Evolutionary conservation across 2,888 invertebrate species (phyloP), one percentile per base, ranked within the genome.

Genomic region (Sinohyriopsis cumingii): DNA sequence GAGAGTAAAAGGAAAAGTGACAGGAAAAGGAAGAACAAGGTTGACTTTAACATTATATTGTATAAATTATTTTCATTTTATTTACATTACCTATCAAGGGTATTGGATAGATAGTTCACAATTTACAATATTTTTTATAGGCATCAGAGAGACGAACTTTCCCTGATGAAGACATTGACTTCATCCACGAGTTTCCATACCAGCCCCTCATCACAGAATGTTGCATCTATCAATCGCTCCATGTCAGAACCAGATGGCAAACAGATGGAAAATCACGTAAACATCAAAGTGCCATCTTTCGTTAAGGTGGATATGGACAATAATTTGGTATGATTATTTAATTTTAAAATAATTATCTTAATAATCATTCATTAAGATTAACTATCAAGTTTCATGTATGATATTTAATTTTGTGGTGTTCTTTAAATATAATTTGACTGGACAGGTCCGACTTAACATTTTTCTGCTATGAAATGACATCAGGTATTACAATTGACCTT

Each of bases 241-340:
- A 28, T 65, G 57, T 73, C 73, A 6, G 61, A 64, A 60, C 72
- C 72, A 5, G 53, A 55, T 22, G 62, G 61, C 18, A 28, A 61
- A 62, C 55, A 64, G 56, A 73, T 71, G 63, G 69, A 67, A n/a
- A 61, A 64, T n/a, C 65, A 69, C 9, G 63, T 68, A 1, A 73
- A 75, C 28, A 73, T 74, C 0, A 78, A 77, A 64, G 82, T 82
- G 59, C 72, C 85, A 55, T 84, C 86, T 69, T 83, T 85, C 78
- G 83, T 85, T 5, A 85, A 85, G 70, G 85, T 84, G 18, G 85
- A 87, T 76, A 78, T 86, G 5, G 86, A 85, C 70, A 86, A 84
- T 72, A 85, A 84, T 65, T 83, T 80, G 83, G 87, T 86, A 74
- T 69, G 83, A 65, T 59, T 19, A 55, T 45, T 45, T 45, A 15